Evolutionary conservation across 2,113 vertebrate species (phyloP), one percentile per base, ranked within the genome.

Genomic region (Muntiacus muntjak): DNA sequence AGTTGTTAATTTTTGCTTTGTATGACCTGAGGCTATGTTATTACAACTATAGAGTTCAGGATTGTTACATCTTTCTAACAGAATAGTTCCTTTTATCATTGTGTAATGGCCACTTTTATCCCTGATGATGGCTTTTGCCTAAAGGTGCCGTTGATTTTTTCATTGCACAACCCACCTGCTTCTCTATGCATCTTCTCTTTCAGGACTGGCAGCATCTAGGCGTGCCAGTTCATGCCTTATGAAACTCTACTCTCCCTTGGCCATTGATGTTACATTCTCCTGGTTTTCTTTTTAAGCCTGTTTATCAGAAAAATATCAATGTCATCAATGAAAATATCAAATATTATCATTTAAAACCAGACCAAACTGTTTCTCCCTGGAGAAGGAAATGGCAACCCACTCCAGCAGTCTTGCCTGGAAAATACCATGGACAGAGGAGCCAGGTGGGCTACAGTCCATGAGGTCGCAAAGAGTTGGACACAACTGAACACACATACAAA

Each of bases 231-330:
- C 19, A 14, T 7, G 54, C 40, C 36, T 88, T 64, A 8, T 21
- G 84, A 55, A 62, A 43, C 14, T 57, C 16, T 3, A 11, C 8
- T 84, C 3, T 33, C 14, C 7, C 54, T 89, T 62, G 58, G 50
- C 6, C 14, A 8, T 60, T 78, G 14, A 14, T 12, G 33, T 15
- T 60, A 92, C 10, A 14, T 40, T 92, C n/a, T 86, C 71, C 36
- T 95, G 45, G 25, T 33, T 95, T 89, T 76, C 26, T 50, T 95
- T 90, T n/a, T 82, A 30, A 71, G 58, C 7, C 40, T 45, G 60
- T 92, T 3, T 71, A 79, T 58, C 78, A 36, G 47, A 76, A 52
- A 89, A 11, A 45, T 7, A 45, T 36, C 21, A 57, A 33, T 26
- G 12, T 14, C 4, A 19, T 26, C 7, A 52, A 40, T 3, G 13